These are phyloP conservation scores for Spicauda simplicius DNA, from an alignment of 2,888 invertebrate genomes.

Conservation along the genomic window DNA sequence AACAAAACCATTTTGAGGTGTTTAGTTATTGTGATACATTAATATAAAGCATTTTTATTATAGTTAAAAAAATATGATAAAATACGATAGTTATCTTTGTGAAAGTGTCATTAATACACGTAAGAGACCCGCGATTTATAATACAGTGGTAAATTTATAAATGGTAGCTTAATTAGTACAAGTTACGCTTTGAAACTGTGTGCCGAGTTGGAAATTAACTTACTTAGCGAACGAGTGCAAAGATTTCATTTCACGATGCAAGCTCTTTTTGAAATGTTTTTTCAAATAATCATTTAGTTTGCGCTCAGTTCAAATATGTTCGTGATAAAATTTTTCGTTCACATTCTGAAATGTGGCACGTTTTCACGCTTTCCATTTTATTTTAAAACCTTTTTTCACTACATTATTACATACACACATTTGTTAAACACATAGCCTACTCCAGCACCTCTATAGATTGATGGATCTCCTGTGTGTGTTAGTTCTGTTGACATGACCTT, in stretches of 20 bases:
- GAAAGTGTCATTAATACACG: background rate
- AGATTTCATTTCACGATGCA: background rate
- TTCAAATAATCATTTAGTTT: background rate
- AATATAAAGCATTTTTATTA: no score
- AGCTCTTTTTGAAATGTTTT: background rate
- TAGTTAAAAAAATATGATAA: no score
- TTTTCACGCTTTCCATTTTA: background rate
- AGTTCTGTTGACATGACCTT: no score
- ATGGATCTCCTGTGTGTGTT: no score
- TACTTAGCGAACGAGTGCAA: constrained; percentile 5
- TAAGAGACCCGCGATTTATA: background rate
- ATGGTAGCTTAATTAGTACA: background rate
- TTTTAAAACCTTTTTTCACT: background rate
- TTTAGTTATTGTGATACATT: no score
- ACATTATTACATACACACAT: background rate
- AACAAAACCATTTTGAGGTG: no score
- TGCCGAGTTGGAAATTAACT: constrained; percentile 6
- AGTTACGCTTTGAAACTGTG: constrained; percentile 5
- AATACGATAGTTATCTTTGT: background rate
- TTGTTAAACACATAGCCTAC: background rate
- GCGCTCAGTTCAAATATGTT: background rate
- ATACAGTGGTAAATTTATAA: background rate
- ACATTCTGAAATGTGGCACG: background rate
- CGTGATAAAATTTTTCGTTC: background rate
- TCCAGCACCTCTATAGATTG: no score